Evolutionary conservation across 1,140 invertebrate species (phyloP).

Genomic region (Platyscapa corneri): DNA sequence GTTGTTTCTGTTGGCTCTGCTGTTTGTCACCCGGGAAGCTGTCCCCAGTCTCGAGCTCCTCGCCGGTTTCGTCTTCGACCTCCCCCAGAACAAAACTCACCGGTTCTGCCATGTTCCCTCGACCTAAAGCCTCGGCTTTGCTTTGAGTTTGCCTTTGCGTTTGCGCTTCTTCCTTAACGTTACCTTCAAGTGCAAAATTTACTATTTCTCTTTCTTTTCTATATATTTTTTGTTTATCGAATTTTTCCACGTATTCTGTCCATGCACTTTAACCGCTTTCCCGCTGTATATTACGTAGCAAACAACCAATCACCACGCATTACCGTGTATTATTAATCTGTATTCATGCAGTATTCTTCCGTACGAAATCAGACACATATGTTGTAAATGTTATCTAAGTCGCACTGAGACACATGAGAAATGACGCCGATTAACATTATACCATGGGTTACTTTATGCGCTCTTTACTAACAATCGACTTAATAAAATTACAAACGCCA

Average conservation of each 20-base stretch:
- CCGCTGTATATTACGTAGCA: not conserved
- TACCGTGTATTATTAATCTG: not conserved
- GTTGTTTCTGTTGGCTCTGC: constrained; percentile 35
- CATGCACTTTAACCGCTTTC: not conserved
- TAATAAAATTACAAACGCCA: not conserved
- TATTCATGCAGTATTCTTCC: constrained; percentile 18
- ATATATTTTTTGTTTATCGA: not conserved
- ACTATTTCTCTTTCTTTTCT: constrained; percentile 17
- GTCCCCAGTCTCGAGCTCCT: constrained; percentile 72
- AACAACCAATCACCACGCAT: not conserved
- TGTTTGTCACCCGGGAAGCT: constrained; percentile 69
- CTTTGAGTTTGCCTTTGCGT: constrained; percentile 4
- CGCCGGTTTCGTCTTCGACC: constrained; percentile 62
- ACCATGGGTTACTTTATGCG: not conserved
- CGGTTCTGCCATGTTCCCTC: constrained; percentile 63
- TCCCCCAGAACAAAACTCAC: constrained; percentile 75
- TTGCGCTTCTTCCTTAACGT: constrained; percentile 53
- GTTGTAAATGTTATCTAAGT: not conserved
- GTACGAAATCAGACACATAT: not conserved
- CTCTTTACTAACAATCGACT: not conserved
- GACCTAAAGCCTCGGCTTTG: constrained; percentile 15
- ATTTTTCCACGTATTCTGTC: not conserved
- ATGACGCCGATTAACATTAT: no score
- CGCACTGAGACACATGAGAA: not conserved
- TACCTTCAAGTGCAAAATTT: constrained; percentile 65